Conservation (phyloP, 2,888 invertebrate genomes). For the Allacma fusca region DNA sequence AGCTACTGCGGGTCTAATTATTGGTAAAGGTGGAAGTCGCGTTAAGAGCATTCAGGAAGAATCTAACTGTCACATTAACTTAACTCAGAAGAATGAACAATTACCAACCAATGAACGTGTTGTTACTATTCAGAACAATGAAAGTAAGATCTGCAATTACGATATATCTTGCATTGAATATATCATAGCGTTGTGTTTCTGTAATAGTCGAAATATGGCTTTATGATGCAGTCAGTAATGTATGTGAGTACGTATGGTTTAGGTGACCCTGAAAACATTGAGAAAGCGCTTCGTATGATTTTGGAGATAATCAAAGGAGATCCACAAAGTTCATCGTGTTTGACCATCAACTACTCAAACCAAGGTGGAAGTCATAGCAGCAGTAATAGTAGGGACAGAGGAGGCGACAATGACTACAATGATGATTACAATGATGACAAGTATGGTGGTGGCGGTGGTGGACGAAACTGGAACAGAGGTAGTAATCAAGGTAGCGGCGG, state of each 20-base stretch:
- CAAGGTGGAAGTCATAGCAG: slow-evolving; percentile 48
- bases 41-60: slow-evolving; percentile 61
- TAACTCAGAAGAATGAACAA: slow-evolving; percentile 61
- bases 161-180: too few relatives aligned
- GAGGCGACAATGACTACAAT: slow-evolving; percentile 54
- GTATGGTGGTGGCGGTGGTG: slow-evolving; percentile 49
- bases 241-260: too few relatives aligned
- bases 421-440: slow-evolving; percentile 58
- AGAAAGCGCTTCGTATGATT: slow-evolving; percentile 59
- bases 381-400: slow-evolving; percentile 45
- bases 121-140: slow-evolving; percentile 61
- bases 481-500: slow-evolving; percentile 4
- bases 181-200: too few relatives aligned
- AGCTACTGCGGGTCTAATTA: slow-evolving; percentile 60
- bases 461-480: slow-evolving; percentile 47
- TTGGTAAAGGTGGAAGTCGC: slow-evolving; percentile 60
- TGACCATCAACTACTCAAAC: slow-evolving; percentile 60
- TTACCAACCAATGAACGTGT: slow-evolving; percentile 61
- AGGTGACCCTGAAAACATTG: slow-evolving; percentile 60
- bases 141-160: slow-evolving; percentile 51
- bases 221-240: too few relatives aligned
- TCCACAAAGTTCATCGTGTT: slow-evolving; percentile 60
- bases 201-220: too few relatives aligned
- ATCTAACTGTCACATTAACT: slow-evolving; percentile 60
- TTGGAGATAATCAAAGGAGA: slow-evolving; percentile 61